A percentile compares a stretch with the other conserved stretches of the same genome.
These are phyloP conservation scores for Azemiops feae DNA, from an alignment of 2,113 vertebrate species.

Conservation along the genomic window DNA sequence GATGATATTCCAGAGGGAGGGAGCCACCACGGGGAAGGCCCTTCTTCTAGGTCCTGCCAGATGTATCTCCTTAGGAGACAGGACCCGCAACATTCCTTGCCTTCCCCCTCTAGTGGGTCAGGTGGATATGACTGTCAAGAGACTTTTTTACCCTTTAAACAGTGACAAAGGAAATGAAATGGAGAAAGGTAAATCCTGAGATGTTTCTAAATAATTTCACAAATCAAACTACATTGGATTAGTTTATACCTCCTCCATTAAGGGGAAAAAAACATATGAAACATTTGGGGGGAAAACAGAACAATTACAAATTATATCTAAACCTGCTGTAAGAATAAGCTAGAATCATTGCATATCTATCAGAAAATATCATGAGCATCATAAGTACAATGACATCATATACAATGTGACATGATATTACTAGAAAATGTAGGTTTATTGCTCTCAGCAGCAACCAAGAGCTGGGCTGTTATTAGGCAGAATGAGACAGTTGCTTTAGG, in stretches of 20 bases:
- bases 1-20: too few species aligned
- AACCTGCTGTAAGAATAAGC: neutral
- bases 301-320: neutral
- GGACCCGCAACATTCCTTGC: too few species aligned
- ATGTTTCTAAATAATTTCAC: neutral
- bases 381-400: neutral
- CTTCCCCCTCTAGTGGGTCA: too few species aligned
- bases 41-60: too few species aligned
- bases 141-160: neutral
- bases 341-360: neutral
- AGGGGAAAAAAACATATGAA: neutral
- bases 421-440: neutral
- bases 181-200: neutral
- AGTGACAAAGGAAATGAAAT: neutral
- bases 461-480: neutral
- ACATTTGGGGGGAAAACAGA: neutral
- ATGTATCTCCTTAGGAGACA: too few species aligned
- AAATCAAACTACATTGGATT: neutral
- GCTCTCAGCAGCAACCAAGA: neutral
- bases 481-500: neutral
- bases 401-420: neutral
- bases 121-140: too few species aligned
- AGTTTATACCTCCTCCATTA: neutral
- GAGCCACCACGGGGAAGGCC: too few species aligned
- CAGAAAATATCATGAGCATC: neutral